Evolutionary conservation across 2,797 vertebrate genomes (phyloP).

Genomic region (Synaphobranchus kaupii): DNA sequence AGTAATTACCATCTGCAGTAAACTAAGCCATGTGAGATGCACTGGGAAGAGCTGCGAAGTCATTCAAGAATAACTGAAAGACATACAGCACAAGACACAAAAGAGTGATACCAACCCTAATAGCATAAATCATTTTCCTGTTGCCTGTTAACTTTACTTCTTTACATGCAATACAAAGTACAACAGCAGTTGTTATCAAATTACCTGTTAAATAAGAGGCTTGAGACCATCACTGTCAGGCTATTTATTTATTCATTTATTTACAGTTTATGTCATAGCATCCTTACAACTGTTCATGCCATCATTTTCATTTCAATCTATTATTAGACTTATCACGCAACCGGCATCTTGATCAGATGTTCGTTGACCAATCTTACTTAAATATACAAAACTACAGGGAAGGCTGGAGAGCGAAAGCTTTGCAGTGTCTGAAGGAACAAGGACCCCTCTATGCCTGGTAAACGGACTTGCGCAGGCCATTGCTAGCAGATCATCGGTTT

Average conservation of each 20-base stretch:
- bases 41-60: constrained; percentile 14
- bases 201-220: neutral
- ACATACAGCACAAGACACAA: neutral
- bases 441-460: neutral
- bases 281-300: neutral
- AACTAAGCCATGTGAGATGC: constrained; percentile 3
- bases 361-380: neutral
- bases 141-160: neutral
- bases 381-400: neutral
- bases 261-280: neutral
- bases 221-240: neutral
- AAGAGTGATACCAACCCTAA: neutral
- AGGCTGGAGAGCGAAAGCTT: neutral
- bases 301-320: neutral
- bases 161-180: neutral
- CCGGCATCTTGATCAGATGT: neutral
- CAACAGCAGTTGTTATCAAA: neutral
- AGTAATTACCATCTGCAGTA: constrained; percentile 20
- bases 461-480: neutral
- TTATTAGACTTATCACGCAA: neutral
- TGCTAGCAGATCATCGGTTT: neutral
- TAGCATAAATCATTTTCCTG: neutral
- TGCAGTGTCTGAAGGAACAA: neutral
- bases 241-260: neutral
- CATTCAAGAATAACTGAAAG: neutral